Percentiles rank a stretch among this genome's conserved stretches.
Evolutionary conservation across 2,113 vertebrate genomes (phyloP).

Genomic region (Rhinichthys klamathensis): DNA sequence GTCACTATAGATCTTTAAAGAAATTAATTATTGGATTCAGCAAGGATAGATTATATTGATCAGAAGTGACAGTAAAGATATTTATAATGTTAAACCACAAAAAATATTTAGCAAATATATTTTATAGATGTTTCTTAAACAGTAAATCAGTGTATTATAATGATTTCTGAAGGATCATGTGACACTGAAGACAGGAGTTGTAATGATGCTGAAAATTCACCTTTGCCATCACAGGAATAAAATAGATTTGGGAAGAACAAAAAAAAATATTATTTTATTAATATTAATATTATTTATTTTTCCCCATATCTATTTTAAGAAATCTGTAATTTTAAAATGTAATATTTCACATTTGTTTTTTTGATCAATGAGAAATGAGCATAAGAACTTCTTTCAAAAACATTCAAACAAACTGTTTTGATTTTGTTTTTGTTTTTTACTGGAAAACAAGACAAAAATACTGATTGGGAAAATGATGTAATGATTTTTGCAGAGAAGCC

Average conservation of each 20-base stretch:
- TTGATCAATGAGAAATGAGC: too few relatives aligned
- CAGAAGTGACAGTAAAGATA: neutral
- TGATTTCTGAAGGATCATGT: conserved; percentile 3
- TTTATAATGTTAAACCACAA: neutral
- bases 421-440: neutral
- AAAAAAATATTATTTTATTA: too few relatives aligned
- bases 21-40: neutral
- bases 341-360: too few relatives aligned
- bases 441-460: neutral
- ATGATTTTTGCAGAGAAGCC: neutral
- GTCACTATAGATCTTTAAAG: neutral
- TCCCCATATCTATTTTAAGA: too few relatives aligned
- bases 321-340: too few relatives aligned
- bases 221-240: too few relatives aligned
- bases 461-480: neutral
- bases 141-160: too few relatives aligned
- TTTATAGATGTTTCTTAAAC: too few relatives aligned
- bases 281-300: too few relatives aligned
- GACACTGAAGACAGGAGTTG: neutral
- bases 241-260: too few relatives aligned
- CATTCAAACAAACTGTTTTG: too few relatives aligned
- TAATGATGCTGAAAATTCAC: neutral
- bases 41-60: neutral
- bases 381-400: too few relatives aligned
- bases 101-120: neutral